phyloP scores from a whole-genome alignment of 2,797 vertebrate species.

The Melanotaenia pygmaea region DNA sequence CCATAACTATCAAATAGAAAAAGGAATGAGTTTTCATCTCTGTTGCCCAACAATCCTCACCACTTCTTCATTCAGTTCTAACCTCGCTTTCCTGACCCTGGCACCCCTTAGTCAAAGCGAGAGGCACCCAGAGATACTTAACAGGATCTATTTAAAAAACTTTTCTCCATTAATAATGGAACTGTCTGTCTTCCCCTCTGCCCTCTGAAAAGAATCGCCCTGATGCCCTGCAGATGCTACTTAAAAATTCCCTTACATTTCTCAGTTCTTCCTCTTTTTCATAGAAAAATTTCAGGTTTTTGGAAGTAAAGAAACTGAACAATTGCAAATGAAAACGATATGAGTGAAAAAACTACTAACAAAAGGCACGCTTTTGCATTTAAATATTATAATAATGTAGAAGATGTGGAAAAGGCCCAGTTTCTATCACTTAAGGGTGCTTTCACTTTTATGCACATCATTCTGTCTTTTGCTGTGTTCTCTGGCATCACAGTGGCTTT shows the following conservation, averaged over 20 bases:
- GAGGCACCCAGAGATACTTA: slow-evolving; percentile 59
- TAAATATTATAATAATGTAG: not conserved
- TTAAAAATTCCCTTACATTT: slow-evolving; percentile 43
- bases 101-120: slow-evolving; percentile 19
- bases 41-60: too few species aligned
- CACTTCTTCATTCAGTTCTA: slow-evolving; percentile 17
- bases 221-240: slow-evolving; percentile 46
- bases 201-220: slow-evolving; percentile 34
- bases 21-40: too few species aligned
- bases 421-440: not conserved
- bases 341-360: too few species aligned
- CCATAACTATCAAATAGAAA: too few species aligned
- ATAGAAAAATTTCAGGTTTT: slow-evolving; percentile 33
- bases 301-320: slow-evolving; percentile 16
- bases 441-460: slow-evolving; percentile 31
- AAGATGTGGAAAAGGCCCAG: slow-evolving; percentile 2
- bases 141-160: slow-evolving; percentile 68
- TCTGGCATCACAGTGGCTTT: too few species aligned
- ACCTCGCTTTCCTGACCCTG: slow-evolving; percentile 18
- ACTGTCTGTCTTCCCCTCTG: slow-evolving; percentile 43
- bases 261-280: slow-evolving; percentile 45
- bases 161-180: slow-evolving; percentile 80
- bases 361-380: too few species aligned
- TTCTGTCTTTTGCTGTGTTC: slow-evolving; percentile 17
- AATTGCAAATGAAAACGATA: slow-evolving; percentile 14